Evolutionary conservation across 2,888 invertebrate genomes (phyloP).

Genomic region (Siphlonurus alternatus): DNA sequence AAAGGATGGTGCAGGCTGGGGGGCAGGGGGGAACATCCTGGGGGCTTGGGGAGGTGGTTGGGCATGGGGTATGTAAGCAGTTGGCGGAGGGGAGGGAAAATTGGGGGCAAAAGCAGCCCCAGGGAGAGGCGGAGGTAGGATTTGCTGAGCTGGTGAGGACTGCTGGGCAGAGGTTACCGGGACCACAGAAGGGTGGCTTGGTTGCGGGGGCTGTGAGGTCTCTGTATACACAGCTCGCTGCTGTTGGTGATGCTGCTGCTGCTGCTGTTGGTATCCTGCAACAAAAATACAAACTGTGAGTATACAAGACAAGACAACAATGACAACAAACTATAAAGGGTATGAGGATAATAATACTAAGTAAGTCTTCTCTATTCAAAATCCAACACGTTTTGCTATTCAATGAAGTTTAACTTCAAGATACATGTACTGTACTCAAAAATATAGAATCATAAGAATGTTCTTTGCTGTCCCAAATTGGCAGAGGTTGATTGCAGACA

Average conservation of each 20-base stretch:
- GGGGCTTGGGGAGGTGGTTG: not conserved
- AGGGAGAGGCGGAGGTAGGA: constrained; percentile 4
- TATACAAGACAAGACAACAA: no score
- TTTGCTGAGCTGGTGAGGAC: constrained; percentile 1
- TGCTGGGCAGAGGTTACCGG: not conserved
- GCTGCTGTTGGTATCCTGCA: not conserved
- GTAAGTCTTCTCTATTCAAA: not conserved
- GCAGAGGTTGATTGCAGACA: no score
- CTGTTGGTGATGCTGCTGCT: no score
- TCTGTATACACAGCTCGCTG: not conserved
- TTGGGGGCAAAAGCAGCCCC: not conserved
- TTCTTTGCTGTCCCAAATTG: no score
- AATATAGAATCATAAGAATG: no score
- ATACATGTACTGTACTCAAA: no score
- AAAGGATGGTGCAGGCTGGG: constrained; percentile 8
- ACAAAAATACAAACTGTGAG: no score
- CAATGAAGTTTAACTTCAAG: no score
- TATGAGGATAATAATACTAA: not conserved
- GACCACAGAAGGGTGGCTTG: constrained; percentile 4
- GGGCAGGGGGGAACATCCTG: constrained; percentile 4
- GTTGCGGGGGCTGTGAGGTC: constrained; percentile 4
- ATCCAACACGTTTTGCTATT: not conserved
- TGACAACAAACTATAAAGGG: no score
- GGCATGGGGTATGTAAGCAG: not conserved
- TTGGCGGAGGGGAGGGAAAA: not conserved